These are phyloP conservation scores for Hesperophylax magnus DNA, from an alignment of 1,140 invertebrate genomes.

Conservation along the genomic window DNA sequence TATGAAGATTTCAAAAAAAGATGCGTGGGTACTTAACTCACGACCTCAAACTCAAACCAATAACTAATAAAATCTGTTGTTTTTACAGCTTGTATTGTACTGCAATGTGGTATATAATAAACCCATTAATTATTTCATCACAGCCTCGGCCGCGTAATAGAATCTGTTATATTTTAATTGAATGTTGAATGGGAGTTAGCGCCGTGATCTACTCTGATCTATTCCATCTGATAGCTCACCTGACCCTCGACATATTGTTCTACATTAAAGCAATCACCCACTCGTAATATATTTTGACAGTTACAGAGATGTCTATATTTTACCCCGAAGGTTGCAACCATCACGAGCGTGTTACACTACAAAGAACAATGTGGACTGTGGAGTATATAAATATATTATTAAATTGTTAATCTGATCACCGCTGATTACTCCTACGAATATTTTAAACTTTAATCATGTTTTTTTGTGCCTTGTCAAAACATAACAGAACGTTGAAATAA, in stretches of 20 bases:
- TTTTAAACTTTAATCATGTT: no score
- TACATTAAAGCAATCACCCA: not conserved
- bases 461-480: no score
- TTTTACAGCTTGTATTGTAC: not conserved
- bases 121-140: conserved; percentile 5
- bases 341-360: conserved; percentile 2
- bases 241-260: conserved; percentile 7
- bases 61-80: not conserved
- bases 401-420: no score
- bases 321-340: conserved; percentile 18
- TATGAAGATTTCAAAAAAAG: no score
- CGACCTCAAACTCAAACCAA: no score
- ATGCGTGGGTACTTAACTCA: no score
- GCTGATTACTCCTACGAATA: no score
- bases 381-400: no score
- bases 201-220: not conserved
- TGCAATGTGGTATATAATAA: not conserved
- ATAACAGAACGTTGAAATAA: no score
- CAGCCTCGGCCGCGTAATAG: not conserved
- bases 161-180: conserved; percentile 5
- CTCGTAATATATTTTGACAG: conserved; percentile 33
- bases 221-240: not conserved
- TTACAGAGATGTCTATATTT: conserved; percentile 25
- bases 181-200: not conserved
- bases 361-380: not conserved